These are phyloP conservation scores for Fukomys damarensis DNA, from an alignment of 2,113 vertebrate species.

Conservation along the genomic window DNA sequence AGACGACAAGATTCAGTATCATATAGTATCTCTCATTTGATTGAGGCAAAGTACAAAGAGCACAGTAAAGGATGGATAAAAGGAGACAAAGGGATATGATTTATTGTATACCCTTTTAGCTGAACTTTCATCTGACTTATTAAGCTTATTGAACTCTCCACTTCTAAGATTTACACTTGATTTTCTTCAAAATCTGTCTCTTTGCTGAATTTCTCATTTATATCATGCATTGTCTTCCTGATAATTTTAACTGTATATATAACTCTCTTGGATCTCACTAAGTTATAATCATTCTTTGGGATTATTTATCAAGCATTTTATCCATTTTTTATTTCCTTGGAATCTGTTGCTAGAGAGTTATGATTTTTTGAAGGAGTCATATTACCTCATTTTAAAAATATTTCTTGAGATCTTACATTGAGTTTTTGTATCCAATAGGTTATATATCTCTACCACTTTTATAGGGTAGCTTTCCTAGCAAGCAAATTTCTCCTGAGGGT, in stretches of 20 bases:
- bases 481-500: background rate
- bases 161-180: background rate
- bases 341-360: background rate
- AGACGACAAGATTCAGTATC: background rate
- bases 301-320: background rate
- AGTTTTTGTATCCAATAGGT: background rate
- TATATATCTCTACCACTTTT: background rate
- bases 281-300: background rate
- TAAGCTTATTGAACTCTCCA: background rate
- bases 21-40: background rate
- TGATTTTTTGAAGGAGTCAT: background rate
- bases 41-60: background rate
- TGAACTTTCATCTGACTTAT: background rate
- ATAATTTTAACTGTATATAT: background rate
- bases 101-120: background rate
- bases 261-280: background rate
- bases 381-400: background rate
- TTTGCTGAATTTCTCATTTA: background rate
- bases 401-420: background rate
- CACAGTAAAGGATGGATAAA: background rate
- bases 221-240: too few species aligned
- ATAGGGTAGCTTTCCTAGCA: background rate
- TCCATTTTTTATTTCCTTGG: background rate
- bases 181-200: background rate
- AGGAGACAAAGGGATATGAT: background rate